Evolutionary conservation across 1,140 invertebrate genomes (phyloP), one percentile per base, ranked within the genome.

Genomic region (Drosophila takahashii): DNA sequence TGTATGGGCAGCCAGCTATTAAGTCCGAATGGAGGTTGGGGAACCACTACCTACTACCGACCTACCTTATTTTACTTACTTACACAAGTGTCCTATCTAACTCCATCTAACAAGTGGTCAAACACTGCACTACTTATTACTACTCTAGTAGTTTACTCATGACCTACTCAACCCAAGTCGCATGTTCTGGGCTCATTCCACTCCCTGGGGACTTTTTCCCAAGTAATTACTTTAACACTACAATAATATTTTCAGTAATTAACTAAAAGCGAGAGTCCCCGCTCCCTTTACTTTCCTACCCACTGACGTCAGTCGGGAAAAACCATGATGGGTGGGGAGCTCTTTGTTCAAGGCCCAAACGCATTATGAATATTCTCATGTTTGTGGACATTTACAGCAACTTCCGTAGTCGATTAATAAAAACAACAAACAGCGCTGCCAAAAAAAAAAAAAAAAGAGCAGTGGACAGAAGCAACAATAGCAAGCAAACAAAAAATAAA

Each of bases 341-440:
- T 22, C 44, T 42, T 42, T 41, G 29, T 34, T 42, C 48, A 29
- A 42, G 53, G 60, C 61, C 72, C 36, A 57, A 61, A 60, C 53
- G 44, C 74, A 77, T 69, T 66, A 84, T 62, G 60, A 66, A 86
- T 81, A 79, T 70, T 79, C 78, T 86, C 83, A 87, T 86, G 83
- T 89, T 89, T 87, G 83, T 87, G 79, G 75, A 87, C 83, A 89
- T 87, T 87, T 87, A 87, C 84, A 87, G 83, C 71, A 66, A 83
- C 84, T 87, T 87, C 83, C 83, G 83, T 22, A 62, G 83, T 69
- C 83, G 77, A 86, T 86, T 87, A 89, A 87, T 87, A 83, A 77
- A 87, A 79, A 53, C 45, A 84, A 65, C 58, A 69, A 56, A 65
- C 58, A 50, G 16, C 16, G 44, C 29, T 57, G 60, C 53, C 50